Conservation (phyloP, 2,797 vertebrate species). For the Dendrocincla tyrannina region DNA sequence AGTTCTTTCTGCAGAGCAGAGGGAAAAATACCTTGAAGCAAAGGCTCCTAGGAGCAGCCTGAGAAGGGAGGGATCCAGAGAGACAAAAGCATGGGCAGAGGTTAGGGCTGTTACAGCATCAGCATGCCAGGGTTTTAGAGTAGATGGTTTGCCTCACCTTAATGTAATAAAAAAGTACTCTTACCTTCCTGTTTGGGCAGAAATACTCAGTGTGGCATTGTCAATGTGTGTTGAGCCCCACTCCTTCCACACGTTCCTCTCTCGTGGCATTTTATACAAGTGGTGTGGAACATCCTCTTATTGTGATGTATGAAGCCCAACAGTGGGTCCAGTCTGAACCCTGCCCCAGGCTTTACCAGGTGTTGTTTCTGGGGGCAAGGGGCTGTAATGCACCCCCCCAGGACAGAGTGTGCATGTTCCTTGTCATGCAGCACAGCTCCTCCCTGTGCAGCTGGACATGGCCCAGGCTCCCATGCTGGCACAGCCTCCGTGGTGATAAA, state of each 20-base stretch:
- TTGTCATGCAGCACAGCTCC: background rate
- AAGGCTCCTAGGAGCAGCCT: background rate
- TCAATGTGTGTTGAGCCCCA: background rate
- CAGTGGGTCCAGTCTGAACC: background rate
- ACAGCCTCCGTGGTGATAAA: background rate
- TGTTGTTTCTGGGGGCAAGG: background rate
- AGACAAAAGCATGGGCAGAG: background rate
- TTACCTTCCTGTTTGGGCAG: background rate
- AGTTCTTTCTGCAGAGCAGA: background rate
- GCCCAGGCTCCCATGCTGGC: background rate
- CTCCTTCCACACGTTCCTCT: background rate
- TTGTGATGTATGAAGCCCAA: fast-evolving
- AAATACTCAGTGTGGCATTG: background rate
- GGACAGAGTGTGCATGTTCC: fast-evolving
- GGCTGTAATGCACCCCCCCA: background rate
- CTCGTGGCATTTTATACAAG: background rate
- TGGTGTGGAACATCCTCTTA: background rate
- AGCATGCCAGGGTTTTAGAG: background rate
- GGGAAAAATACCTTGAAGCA: background rate
- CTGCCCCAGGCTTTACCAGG: background rate
- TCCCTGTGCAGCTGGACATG: background rate
- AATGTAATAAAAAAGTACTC: background rate
- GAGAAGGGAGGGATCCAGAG: background rate
- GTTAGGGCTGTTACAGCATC: background rate
- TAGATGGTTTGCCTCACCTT: background rate